Evolutionary conservation across 2,888 invertebrate genomes (phyloP).

Genomic region (Oxystoma pomonae): DNA sequence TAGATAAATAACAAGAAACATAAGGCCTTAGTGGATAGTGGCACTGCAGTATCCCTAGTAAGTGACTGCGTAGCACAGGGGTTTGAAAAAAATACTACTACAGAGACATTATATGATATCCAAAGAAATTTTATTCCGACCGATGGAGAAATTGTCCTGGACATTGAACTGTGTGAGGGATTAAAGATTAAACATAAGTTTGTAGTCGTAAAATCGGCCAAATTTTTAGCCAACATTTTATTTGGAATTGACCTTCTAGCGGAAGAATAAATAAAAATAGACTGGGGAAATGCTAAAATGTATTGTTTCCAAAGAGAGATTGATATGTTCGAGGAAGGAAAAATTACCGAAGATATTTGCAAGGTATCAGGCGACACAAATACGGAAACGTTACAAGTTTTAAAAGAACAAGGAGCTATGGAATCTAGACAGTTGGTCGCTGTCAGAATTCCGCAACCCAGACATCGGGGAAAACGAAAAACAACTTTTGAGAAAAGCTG

Average conservation of each 20-base stretch:
- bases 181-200: background rate
- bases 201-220: background rate
- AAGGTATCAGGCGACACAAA: background rate
- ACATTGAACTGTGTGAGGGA: background rate
- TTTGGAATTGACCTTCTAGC: background rate
- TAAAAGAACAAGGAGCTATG: background rate
- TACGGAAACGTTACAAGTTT: background rate
- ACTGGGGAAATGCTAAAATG: background rate
- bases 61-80: background rate
- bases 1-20: background rate
- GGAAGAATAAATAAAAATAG: background rate
- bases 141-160: background rate
- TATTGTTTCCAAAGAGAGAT: background rate
- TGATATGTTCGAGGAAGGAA: background rate
- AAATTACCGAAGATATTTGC: background rate
- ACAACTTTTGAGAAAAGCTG: background rate
- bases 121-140: constrained; percentile 8
- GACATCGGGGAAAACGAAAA: background rate
- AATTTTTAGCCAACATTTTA: background rate
- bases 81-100: background rate
- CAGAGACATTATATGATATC: background rate
- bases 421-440: background rate
- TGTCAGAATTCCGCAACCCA: background rate
- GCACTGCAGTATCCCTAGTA: constrained; percentile 6
- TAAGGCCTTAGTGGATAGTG: constrained; percentile 5